Base-by-base conservation (phyloP, 2,113 vertebrate genomes). In the Halichoerus grypus region DNA sequence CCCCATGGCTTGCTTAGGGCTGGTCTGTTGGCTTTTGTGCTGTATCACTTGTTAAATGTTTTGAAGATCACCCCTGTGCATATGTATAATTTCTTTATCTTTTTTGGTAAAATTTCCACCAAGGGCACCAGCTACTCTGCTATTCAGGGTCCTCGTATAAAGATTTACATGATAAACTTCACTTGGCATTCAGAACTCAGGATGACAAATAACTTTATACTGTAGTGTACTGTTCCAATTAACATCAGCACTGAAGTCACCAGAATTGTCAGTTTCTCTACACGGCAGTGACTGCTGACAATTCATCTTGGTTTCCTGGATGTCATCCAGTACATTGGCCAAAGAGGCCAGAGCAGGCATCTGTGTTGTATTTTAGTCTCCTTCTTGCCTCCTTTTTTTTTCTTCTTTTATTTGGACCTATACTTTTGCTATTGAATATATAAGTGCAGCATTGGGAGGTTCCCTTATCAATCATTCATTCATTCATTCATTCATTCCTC, bases 251-350 rank as follows among this genome's bases (percentile, higher is more conserved):
- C 95, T 95, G 91, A 97, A 88, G 97, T 96, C 97, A 96, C 95
- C 84, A 97, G 85, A 88, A 93, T 88, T 77, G 88, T 94, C 96
- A 88, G 57, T 97, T 95, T 97, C 93, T 97, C 88, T 95, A 0
- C 55, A 39, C n/a, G 93, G 86, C 85, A 89, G 77, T 69, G 71
- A 91, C 63, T 65, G 63, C 69, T 65, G 80, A 97, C 84, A 88
- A 82, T 98, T 96, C 97, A 86, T 98, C 96, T 94, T 97, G 76
- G 71, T 94, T 97, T 94, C 59, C 72, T 97, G 96, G 93, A 82
- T 91, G 63, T 91, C 88, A 91, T 79, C 72, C 95, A 95, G 81
- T 59, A 79, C 77, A 79, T 18, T 86, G 88, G 65, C 91, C 91
- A 91, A 91, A 89, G 74, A 97, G 81, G 80, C 94, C 91, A 93